phyloP scores from a whole-genome alignment of 2,888 invertebrate species.

The Alviniconcha strummeri region DNA sequence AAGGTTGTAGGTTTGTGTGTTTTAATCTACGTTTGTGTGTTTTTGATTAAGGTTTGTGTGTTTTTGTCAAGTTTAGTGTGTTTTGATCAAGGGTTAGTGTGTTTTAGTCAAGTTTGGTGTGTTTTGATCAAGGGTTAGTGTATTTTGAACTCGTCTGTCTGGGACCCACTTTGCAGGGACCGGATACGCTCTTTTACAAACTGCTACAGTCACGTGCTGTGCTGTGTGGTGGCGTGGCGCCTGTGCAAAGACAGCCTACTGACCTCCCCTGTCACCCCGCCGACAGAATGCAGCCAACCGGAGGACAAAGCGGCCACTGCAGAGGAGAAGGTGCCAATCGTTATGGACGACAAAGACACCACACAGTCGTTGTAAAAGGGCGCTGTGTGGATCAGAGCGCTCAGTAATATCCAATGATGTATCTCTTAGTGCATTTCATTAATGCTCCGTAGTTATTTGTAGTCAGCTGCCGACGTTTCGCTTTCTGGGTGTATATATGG shows the following conservation, averaged over 20 bases:
- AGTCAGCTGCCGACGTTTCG: too few relatives aligned
- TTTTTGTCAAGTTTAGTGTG: not conserved
- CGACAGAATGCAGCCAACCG: constrained; percentile 32
- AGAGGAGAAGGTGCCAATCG: constrained; percentile 44
- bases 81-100: too few relatives aligned
- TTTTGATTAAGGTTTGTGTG: not conserved
- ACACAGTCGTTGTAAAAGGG: too few relatives aligned
- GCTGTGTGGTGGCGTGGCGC: constrained; percentile 11
- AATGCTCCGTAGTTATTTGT: too few relatives aligned
- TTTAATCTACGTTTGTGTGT: not conserved
- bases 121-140: not conserved
- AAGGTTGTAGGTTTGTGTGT: too few relatives aligned
- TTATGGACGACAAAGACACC: not conserved
- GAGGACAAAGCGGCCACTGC: constrained; percentile 32
- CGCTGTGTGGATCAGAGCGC: not conserved
- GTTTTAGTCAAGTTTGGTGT: too few relatives aligned
- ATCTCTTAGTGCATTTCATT: not conserved
- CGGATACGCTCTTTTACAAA: constrained; percentile 10
- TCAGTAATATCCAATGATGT: not conserved
- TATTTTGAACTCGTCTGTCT: not conserved
- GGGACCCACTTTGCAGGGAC: not conserved
- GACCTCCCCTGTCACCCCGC: constrained; percentile 44
- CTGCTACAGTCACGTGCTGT: constrained; percentile 20
- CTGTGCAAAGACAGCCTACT: constrained; percentile 23
- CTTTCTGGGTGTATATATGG: too few relatives aligned